A percentile compares a stretch with the other conserved stretches of the same genome.
These are phyloP conservation scores for Oenanthe melanoleuca DNA, from an alignment of 2,113 vertebrate genomes.

Conservation along the genomic window DNA sequence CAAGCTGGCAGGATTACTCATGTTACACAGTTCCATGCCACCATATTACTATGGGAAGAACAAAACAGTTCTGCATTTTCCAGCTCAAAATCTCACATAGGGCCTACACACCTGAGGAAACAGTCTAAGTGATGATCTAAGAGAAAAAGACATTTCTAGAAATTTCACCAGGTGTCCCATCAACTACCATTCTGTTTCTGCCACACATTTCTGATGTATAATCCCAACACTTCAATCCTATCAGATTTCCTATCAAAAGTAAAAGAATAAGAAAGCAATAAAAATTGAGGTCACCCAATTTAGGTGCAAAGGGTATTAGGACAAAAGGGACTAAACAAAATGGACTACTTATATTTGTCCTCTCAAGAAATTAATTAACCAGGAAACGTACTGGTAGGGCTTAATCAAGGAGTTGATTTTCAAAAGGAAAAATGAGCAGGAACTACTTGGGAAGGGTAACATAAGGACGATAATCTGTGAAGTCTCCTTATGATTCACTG, in stretches of 20 bases:
- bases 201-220: not conserved
- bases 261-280: not conserved
- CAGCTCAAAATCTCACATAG: not conserved
- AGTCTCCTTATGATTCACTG: not conserved
- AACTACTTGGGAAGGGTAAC: not conserved
- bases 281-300: not conserved
- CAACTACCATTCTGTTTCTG: not conserved
- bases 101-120: not conserved
- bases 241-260: not conserved
- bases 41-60: not conserved
- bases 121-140: not conserved
- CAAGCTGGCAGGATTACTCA: not conserved
- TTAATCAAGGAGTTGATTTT: not conserved
- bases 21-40: not conserved
- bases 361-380: not conserved
- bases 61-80: not conserved
- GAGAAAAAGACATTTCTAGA: not conserved
- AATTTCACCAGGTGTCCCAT: not conserved
- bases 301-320: not conserved
- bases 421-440: not conserved
- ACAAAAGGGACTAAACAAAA: not conserved
- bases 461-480: not conserved
- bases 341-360: not conserved
- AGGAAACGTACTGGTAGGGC: not conserved
- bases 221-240: not conserved